Percentiles rank a stretch among this genome's conserved stretches.
phyloP scores from a whole-genome alignment of 1,140 invertebrate genomes.

The Drosophila grimshawi region DNA sequence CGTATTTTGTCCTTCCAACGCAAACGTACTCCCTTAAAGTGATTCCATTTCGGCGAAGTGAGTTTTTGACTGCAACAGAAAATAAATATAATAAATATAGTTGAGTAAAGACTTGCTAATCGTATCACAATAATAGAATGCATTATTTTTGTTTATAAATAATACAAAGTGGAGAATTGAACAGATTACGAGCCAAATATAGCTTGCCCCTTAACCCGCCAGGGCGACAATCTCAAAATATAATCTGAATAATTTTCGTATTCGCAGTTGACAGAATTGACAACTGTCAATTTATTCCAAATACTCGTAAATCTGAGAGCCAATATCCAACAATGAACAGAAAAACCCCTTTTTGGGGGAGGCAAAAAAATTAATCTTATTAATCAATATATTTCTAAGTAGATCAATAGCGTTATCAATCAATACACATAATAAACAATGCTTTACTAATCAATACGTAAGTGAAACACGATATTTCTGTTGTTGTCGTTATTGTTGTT shows the following conservation, averaged over 20 bases:
- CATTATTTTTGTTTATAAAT: slow-evolving; percentile 61
- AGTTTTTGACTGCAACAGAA: slow-evolving; percentile 93
- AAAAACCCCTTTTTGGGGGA: background rate
- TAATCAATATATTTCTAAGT: slow-evolving; percentile 1
- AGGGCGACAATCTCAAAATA: slow-evolving; percentile 41
- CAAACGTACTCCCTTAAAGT: slow-evolving; percentile 98
- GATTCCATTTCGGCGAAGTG: slow-evolving; percentile 99
- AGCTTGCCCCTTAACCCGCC: slow-evolving; percentile 58
- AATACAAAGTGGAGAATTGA: slow-evolving; percentile 37
- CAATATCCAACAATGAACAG: slow-evolving; percentile 7
- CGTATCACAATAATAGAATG: slow-evolving; percentile 38
- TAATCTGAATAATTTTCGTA: slow-evolving; percentile 42
- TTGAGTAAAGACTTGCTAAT: background rate
- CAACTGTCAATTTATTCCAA: slow-evolving; percentile 19
- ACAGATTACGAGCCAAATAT: slow-evolving; percentile 61
- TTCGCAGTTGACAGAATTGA: slow-evolving; percentile 9
- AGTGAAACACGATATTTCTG: slow-evolving; percentile 40
- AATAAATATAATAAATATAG: slow-evolving; percentile 12
- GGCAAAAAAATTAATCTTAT: slow-evolving; percentile 27
- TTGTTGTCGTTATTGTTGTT: slow-evolving; percentile 34
- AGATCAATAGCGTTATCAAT: slow-evolving; percentile 31
- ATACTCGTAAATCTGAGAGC: slow-evolving; percentile 45
- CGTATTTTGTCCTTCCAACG: slow-evolving; percentile 99
- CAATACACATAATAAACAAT: slow-evolving; percentile 45
- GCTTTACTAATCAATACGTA: slow-evolving; percentile 36